Conservation (phyloP, 2,888 invertebrate species). For the Steinernema carpocapsae region DNA sequence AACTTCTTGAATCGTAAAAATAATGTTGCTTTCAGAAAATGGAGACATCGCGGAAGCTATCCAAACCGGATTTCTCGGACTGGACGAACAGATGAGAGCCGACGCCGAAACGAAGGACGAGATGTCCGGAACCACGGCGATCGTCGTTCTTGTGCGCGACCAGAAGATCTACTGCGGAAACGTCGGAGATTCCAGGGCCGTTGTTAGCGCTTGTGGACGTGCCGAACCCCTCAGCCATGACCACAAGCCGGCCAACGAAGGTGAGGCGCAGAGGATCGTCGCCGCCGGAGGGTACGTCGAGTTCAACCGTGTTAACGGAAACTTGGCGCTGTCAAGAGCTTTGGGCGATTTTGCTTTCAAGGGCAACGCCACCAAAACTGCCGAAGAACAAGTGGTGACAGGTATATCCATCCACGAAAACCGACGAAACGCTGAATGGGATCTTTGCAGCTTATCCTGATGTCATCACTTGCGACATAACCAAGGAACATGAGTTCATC, state of each 20-base stretch:
- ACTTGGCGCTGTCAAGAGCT: slow-evolving; percentile 88
- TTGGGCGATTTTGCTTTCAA: slow-evolving; percentile 97
- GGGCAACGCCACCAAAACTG: slow-evolving; percentile 81
- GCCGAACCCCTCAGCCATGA: slow-evolving; percentile 83
- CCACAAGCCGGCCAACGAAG: slow-evolving; percentile 91
- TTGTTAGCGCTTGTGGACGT: slow-evolving; percentile 84
- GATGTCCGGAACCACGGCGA: slow-evolving; percentile 91
- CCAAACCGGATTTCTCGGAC: slow-evolving; percentile 85
- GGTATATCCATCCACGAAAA: slow-evolving; percentile 75
- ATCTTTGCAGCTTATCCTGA: slow-evolving; percentile 85
- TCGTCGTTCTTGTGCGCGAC: slow-evolving; percentile 79
- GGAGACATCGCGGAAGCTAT: slow-evolving; percentile 85
- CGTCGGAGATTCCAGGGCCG: slow-evolving; percentile 93
- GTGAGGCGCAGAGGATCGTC: slow-evolving; percentile 81
- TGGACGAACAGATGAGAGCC: slow-evolving; percentile 83
- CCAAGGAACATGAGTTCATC: slow-evolving; percentile 92
- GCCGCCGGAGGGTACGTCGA: slow-evolving; percentile 97
- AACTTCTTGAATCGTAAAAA: neutral
- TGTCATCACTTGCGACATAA: slow-evolving; percentile 81
- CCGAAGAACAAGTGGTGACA: slow-evolving; percentile 95
- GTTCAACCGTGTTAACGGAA: slow-evolving; percentile 93
- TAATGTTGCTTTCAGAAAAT: slow-evolving; percentile 74
- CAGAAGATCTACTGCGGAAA: slow-evolving; percentile 87
- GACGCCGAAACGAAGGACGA: slow-evolving; percentile 88
- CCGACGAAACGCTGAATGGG: too few relatives aligned